phyloP scores from a whole-genome alignment of 2,797 vertebrate species.

The Sternarchorhynchus goeldii region DNA sequence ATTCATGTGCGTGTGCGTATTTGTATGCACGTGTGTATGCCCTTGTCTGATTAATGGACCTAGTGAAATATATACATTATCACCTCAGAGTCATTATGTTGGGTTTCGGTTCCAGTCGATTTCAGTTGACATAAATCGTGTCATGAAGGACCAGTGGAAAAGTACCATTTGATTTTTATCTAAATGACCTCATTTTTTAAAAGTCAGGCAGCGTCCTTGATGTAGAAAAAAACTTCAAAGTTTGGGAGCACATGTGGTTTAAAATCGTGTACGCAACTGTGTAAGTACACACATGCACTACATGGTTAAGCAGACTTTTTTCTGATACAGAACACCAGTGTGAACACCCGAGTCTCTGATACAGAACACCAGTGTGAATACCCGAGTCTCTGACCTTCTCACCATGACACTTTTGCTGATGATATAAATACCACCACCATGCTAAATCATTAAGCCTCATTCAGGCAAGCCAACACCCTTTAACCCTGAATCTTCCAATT shows the following conservation, averaged over 20 bases:
- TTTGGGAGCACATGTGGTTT: slow-evolving; percentile 34
- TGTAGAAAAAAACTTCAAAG: slow-evolving; percentile 47
- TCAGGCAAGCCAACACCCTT: slow-evolving; percentile 76
- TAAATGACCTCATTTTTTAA: slow-evolving; percentile 49
- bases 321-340: slow-evolving; percentile 60
- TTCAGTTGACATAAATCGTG: slow-evolving; percentile 67
- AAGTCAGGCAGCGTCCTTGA: slow-evolving; percentile 53
- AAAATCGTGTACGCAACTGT: slow-evolving; percentile 18
- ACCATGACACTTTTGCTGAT: slow-evolving; percentile 73
- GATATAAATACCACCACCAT: slow-evolving; percentile 79
- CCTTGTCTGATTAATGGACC: slow-evolving; percentile 64
- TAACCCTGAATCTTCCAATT: slow-evolving; percentile 65
- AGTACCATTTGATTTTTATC: slow-evolving; percentile 63
- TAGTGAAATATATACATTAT: slow-evolving; percentile 73
- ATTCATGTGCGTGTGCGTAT: slow-evolving; percentile 39
- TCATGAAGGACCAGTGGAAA: slow-evolving; percentile 51
- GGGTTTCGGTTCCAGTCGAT: slow-evolving; percentile 69
- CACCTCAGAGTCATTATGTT: slow-evolving; percentile 62
- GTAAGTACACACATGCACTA: slow-evolving; percentile 48
- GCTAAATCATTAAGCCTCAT: slow-evolving; percentile 67
- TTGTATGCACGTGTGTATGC: slow-evolving; percentile 20
- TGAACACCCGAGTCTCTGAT: slow-evolving; percentile 71
- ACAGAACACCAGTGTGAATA: slow-evolving; percentile 67
- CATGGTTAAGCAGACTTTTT: slow-evolving; percentile 56
- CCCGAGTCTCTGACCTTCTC: slow-evolving; percentile 76